Percentiles rank a stretch among this genome's conserved stretches.
These are phyloP conservation scores for Oryzias celebensis DNA, from an alignment of 2,113 vertebrate species.

Conservation along the genomic window DNA sequence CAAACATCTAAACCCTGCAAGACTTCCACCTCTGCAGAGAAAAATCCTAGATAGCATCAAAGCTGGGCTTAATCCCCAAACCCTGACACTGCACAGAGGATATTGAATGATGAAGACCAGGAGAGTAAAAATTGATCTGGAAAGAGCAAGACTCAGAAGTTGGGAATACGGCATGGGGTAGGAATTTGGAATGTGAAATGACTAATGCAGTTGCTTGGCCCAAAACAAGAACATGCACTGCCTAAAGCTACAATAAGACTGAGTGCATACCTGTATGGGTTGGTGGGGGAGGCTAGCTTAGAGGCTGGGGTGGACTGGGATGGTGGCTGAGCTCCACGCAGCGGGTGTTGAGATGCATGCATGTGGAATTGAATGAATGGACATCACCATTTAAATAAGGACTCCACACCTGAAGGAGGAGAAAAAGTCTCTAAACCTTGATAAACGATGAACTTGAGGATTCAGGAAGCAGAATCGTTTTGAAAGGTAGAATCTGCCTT, in stretches of 20 bases:
- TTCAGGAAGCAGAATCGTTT: no score
- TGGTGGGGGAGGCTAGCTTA: constrained; percentile 22
- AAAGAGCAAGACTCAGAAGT: constrained; percentile 15
- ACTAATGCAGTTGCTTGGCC: constrained; percentile 82
- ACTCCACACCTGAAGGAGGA: constrained; percentile 19
- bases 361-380: constrained; percentile 38
- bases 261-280: constrained; percentile 75
- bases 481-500: no score
- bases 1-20: constrained; percentile 53
- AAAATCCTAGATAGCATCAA: constrained; percentile 52
- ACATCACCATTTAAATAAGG: constrained; percentile 29
- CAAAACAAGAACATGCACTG: constrained; percentile 80
- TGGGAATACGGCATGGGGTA: constrained; percentile 67
- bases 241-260: constrained; percentile 76
- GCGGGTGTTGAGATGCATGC: constrained; percentile 25
- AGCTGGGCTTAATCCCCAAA: constrained; percentile 27
- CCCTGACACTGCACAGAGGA: constrained; percentile 13
- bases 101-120: constrained; percentile 36
- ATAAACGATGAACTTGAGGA: no score
- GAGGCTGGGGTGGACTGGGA: constrained; percentile 40
- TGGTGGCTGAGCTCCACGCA: constrained; percentile 22
- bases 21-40: constrained; percentile 49
- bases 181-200: constrained; percentile 81
- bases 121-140: constrained; percentile 24
- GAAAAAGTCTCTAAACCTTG: not conserved